These are phyloP conservation scores for Euplagia quadripunctaria DNA, from an alignment of 2,888 invertebrate genomes.

Conservation along the genomic window DNA sequence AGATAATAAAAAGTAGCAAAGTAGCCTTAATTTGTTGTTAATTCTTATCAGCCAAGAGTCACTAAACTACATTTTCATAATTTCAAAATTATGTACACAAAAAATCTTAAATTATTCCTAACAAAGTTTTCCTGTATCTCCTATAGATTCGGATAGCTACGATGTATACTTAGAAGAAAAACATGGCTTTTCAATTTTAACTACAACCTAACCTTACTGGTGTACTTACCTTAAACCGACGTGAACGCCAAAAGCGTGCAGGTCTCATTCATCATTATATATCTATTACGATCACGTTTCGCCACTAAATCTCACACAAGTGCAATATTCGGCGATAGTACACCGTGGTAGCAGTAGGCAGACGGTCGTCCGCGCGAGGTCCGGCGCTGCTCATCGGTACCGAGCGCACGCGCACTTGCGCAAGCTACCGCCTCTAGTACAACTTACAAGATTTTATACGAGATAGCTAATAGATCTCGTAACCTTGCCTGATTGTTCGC, in stretches of 20 bases:
- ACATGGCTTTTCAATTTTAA: too few relatives aligned
- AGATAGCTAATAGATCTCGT: slow-evolving; percentile 1
- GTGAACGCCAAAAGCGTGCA: neutral
- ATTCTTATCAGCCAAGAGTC: too few relatives aligned
- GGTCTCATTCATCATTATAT: slow-evolving; percentile 1
- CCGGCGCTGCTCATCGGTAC: slow-evolving; percentile 16
- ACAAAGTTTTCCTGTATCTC: too few relatives aligned
- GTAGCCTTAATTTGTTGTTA: too few relatives aligned
- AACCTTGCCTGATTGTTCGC: neutral
- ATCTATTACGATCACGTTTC: slow-evolving; percentile 1
- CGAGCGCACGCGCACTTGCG: slow-evolving; percentile 52
- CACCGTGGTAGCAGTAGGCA: slow-evolving; percentile 28
- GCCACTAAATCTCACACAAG: slow-evolving; percentile 4
- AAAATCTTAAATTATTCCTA: too few relatives aligned
- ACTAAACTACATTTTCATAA: too few relatives aligned
- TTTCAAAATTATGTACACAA: too few relatives aligned
- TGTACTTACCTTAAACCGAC: neutral
- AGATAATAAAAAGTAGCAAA: too few relatives aligned
- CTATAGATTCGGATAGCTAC: too few relatives aligned
- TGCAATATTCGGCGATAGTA: slow-evolving; percentile 27
- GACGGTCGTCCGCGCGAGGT: slow-evolving; percentile 18
- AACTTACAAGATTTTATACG: slow-evolving; percentile 20
- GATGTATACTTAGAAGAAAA: too few relatives aligned
- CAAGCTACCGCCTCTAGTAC: slow-evolving; percentile 30
- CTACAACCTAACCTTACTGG: neutral